Evolutionary conservation across 2,797 vertebrate genomes (phyloP).

Genomic region (Poecilia velifera): DNA sequence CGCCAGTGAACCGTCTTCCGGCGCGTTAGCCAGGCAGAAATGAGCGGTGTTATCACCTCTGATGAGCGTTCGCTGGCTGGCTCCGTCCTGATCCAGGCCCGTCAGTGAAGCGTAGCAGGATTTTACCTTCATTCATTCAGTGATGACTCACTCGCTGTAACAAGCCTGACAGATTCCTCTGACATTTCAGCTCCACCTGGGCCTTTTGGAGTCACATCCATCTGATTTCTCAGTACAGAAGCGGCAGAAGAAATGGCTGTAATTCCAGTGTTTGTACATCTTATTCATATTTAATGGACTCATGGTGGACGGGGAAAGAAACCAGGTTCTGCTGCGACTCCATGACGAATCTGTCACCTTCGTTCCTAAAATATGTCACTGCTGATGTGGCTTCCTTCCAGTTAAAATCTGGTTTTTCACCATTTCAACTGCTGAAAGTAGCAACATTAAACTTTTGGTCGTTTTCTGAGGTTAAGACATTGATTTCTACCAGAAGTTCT

Average conservation of each 20-base stretch:
- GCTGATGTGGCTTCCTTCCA: neutral
- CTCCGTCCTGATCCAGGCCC: conserved; percentile 23
- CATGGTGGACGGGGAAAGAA: neutral
- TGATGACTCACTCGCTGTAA: conserved; percentile 11
- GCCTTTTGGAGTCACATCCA: conserved; percentile 1
- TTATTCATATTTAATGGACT: neutral
- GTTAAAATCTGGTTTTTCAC: neutral
- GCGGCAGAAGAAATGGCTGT: neutral
- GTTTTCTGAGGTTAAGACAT: neutral
- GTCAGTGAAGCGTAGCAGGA: conserved; percentile 33
- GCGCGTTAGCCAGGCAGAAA: conserved; percentile 76
- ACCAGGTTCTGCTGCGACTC: neutral
- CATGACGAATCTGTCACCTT: neutral
- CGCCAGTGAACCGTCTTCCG: conserved; percentile 82
- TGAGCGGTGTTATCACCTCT: conserved; percentile 61
- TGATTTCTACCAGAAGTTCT: neutral
- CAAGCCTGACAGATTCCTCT: neutral
- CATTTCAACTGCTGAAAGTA: neutral
- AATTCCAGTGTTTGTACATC: neutral
- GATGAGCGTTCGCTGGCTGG: conserved; percentile 36
- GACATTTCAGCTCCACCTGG: conserved; percentile 15
- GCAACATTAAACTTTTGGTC: neutral
- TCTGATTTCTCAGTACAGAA: neutral
- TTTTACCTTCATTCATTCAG: conserved; percentile 28
- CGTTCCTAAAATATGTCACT: neutral